Conservation (phyloP, 2,797 vertebrate genomes). For the Coccyzus lansbergi region DNA sequence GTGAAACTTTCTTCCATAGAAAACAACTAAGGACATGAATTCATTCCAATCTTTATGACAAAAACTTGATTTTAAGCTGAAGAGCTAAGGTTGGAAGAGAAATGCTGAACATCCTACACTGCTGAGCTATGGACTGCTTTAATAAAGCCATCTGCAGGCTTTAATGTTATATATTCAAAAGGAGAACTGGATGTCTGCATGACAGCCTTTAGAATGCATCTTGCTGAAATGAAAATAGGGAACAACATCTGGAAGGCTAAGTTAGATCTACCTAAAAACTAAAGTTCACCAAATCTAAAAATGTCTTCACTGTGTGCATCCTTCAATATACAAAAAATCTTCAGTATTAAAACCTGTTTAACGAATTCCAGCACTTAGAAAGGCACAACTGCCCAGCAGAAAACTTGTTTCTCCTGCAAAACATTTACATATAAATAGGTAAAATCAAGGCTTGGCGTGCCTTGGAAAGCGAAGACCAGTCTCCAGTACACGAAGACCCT, state of each 20-base stretch:
- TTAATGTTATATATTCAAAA: neutral
- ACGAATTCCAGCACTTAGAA: neutral
- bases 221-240: neutral
- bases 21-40: neutral
- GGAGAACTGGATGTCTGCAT: neutral
- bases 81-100: neutral
- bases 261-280: neutral
- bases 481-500: neutral
- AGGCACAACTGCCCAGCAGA: neutral
- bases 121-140: neutral
- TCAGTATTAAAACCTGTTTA: neutral
- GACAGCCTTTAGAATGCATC: neutral
- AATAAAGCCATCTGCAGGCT: neutral
- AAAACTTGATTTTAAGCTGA: neutral
- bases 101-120: neutral
- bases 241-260: neutral
- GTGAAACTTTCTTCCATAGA: neutral
- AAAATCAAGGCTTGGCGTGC: neutral
- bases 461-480: neutral
- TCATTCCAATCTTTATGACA: neutral
- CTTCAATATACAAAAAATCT: neutral
- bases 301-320: neutral
- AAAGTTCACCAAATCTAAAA: neutral
- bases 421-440: slow-evolving; percentile 81
- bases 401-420: slow-evolving; percentile 35